phyloP scores from a whole-genome alignment of 37 sponge, comb jelly and placozoan species.

The Spongia lamella region DNA sequence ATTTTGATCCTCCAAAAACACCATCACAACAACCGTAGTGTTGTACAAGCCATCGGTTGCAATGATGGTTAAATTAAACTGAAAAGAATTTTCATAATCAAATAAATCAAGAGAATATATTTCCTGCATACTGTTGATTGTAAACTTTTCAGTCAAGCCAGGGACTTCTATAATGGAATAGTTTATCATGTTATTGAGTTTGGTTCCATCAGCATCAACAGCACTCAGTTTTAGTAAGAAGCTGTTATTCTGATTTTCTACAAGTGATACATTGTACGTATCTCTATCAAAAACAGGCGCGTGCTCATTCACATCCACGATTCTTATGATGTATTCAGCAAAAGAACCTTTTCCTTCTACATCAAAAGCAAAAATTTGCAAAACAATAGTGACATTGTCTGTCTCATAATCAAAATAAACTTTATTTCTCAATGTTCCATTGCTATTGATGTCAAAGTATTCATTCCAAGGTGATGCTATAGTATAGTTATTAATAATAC shows the following conservation, averaged over 20 bases:
- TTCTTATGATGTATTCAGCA: constrained; percentile 19
- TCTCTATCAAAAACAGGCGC: constrained; percentile 31
- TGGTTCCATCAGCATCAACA: constrained; percentile 21
- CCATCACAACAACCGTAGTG: constrained; percentile 1
- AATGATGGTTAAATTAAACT: constrained; percentile 10
- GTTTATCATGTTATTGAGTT: constrained; percentile 12
- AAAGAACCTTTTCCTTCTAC: constrained; percentile 9
- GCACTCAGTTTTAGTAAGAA: constrained; percentile 15
- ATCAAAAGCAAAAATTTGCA: constrained; percentile 53
- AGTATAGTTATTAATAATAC: constrained; percentile 13
- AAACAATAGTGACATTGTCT: neutral
- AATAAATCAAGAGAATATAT: constrained; percentile 5
- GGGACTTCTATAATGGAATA: constrained; percentile 5
- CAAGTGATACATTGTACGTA: constrained; percentile 9
- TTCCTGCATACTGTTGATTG: neutral
- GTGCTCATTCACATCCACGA: constrained; percentile 57
- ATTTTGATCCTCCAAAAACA: constrained; percentile 35
- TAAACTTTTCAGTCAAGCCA: constrained; percentile 8
- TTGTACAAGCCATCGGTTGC: constrained; percentile 39
- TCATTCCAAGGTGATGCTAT: neutral
- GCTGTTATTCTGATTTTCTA: constrained; percentile 6
- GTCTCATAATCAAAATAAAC: constrained; percentile 45
- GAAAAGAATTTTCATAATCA: constrained; percentile 51
- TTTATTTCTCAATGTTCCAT: constrained; percentile 30
- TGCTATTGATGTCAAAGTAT: constrained; percentile 20